A percentile compares a stretch with the other conserved stretches of the same genome.
phyloP scores from a whole-genome alignment of 2,888 invertebrate species.

The Plebejus argus region DNA sequence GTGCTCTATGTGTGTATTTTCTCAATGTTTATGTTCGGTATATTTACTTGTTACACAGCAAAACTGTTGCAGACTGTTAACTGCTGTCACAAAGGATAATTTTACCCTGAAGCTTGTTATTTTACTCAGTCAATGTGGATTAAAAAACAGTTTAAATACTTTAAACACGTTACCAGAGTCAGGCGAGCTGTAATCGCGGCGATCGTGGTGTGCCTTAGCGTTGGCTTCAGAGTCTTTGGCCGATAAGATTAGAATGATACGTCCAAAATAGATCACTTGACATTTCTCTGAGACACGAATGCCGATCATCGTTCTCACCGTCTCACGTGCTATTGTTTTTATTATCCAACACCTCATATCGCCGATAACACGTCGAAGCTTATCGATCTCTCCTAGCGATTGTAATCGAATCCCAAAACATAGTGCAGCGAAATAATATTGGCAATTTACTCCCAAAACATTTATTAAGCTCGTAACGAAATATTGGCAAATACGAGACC shows the following conservation, averaged over 20 bases:
- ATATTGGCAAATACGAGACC: neutral
- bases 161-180: neutral
- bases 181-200: neutral
- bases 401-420: neutral
- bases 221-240: slow-evolving; percentile 60
- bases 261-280: slow-evolving; percentile 68
- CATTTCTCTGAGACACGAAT: slow-evolving; percentile 56
- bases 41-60: neutral
- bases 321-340: slow-evolving; percentile 78
- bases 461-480: too few species aligned
- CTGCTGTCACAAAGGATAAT: too few species aligned
- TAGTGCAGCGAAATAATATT: neutral
- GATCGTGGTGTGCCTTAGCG: slow-evolving; percentile 20
- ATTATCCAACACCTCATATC: slow-evolving; percentile 63
- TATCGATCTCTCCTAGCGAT: slow-evolving; percentile 46
- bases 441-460: neutral
- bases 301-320: slow-evolving; percentile 57
- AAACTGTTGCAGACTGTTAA: too few species aligned
- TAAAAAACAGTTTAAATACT: neutral
- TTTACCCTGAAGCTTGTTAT: too few species aligned
- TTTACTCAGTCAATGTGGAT: too few species aligned
- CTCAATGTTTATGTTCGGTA: neutral
- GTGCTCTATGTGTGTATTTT: too few species aligned
- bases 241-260: slow-evolving; percentile 69
- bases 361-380: slow-evolving; percentile 58